Base-by-base conservation (phyloP, 2,888 invertebrate genomes). In the Notocelia uddmanniana region DNA sequence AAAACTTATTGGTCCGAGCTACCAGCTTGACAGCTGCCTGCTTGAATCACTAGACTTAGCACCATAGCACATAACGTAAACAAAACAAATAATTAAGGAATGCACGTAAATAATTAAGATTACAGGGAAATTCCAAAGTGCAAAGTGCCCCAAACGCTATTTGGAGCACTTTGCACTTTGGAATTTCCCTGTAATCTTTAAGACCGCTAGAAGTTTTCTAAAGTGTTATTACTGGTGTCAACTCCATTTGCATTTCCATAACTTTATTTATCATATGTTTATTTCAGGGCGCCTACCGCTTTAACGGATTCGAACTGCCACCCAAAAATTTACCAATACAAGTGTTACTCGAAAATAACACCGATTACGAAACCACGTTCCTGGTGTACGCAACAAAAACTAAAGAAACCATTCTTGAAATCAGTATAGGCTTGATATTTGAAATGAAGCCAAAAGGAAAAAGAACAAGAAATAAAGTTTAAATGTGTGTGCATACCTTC, bases 351-450 rank as follows among this genome's bases (percentile, higher is more conserved):
- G 62, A 60, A n/a, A 45, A 18, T 23, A 45, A n/a, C 23, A 60
- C 45, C n/a, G 69, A 63, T 15, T 70, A 64, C n/a, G 57, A 70
- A 58, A 57, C 21, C 37, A 18, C 9, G 2, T 41, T 70, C 11
- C n/a, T 48, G 2, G 37, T 37, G 11, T 70, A 48, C 37, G n/a
- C 5, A 5, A 70, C 69, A 3, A 64, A 57, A 37, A 70, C 63
- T 13, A 70, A 64, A 34, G 69, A 70, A 48, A 34, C 1, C 13
- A 50, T 70, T 57, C 19, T 70, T 11, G 69, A 70, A 34, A 23
- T 58, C 37, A 58, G 21, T 21, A 37, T 70, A 37, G 50, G n/a
- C 1, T 57, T 70, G 19, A 64, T 18, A n/a, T 70, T 26, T 50
- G 18, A 58, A 23, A 3, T 13, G 23, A 48, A 23, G n/a, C 37